phyloP scores from a whole-genome alignment of 2,113 vertebrate genomes.

The Uria aalge region DNA sequence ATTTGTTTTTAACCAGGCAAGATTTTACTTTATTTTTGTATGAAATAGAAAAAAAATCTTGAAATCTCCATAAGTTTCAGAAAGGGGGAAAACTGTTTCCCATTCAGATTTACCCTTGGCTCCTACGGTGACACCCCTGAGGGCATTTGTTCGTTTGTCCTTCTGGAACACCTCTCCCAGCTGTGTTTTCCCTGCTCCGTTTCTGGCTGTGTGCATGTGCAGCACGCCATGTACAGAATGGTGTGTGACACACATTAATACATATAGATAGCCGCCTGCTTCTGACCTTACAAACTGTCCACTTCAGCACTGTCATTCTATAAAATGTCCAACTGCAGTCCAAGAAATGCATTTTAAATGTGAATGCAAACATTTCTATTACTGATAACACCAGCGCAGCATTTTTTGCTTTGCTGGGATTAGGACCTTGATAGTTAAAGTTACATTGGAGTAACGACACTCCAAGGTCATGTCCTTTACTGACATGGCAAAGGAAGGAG shows the following conservation, averaged over 20 bases:
- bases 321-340: slow-evolving; percentile 49
- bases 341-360: slow-evolving; percentile 68
- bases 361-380: slow-evolving; percentile 70
- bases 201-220: background rate
- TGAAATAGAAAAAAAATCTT: background rate
- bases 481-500: background rate
- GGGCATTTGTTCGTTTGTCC: background rate
- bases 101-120: background rate
- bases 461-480: slow-evolving; percentile 36
- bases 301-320: slow-evolving; percentile 65
- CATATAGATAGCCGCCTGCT: slow-evolving; percentile 46
- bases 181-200: background rate
- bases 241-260: slow-evolving; percentile 39
- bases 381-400: slow-evolving; percentile 62
- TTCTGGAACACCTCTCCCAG: background rate
- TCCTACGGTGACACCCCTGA: background rate
- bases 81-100: background rate
- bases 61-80: background rate
- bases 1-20: background rate
- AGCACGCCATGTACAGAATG: background rate
- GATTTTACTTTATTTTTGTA: background rate
- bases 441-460: slow-evolving; percentile 54
- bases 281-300: slow-evolving; percentile 67
- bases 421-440: slow-evolving; percentile 48
- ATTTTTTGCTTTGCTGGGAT: slow-evolving; percentile 58